phyloP scores from a whole-genome alignment of 2,888 invertebrate genomes.

The Polia nebulosa region DNA sequence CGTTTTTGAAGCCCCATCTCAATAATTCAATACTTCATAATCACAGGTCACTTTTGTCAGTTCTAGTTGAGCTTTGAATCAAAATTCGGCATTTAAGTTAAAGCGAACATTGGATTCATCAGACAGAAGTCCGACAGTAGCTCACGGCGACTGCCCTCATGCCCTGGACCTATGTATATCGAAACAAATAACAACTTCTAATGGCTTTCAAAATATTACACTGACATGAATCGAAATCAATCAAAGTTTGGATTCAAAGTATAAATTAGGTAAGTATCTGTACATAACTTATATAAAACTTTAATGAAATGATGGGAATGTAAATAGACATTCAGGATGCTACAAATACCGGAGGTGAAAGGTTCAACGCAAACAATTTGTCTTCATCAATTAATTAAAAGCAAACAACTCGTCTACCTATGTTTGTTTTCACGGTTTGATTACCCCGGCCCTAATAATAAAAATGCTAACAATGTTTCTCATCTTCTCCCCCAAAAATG shows the following conservation, averaged over 20 bases:
- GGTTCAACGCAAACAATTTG: slow-evolving; percentile 19
- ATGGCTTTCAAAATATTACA: slow-evolving; percentile 21
- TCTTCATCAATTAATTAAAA: slow-evolving; percentile 36
- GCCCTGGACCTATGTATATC: too few relatives aligned
- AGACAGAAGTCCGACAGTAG: neutral
- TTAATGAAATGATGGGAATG: neutral
- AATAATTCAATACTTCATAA: neutral
- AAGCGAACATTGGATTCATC: neutral
- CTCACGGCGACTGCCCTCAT: neutral
- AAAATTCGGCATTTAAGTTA: neutral
- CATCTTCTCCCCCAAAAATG: neutral
- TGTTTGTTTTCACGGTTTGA: neutral
- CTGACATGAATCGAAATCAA: slow-evolving; percentile 42
- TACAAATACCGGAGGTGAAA: neutral
- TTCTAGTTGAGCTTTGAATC: neutral
- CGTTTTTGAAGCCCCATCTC: neutral
- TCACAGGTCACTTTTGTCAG: neutral
- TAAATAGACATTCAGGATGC: slow-evolving; percentile 4
- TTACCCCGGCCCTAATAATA: neutral
- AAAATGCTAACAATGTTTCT: slow-evolving; percentile 11
- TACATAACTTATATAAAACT: too few relatives aligned
- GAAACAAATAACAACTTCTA: slow-evolving; percentile 13
- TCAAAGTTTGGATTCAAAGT: slow-evolving; percentile 28
- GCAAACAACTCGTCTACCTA: slow-evolving; percentile 11
- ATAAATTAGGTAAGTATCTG: neutral